phyloP scores from a whole-genome alignment of 2,113 vertebrate genomes.

The Poeciliopsis turrubarensis region DNA sequence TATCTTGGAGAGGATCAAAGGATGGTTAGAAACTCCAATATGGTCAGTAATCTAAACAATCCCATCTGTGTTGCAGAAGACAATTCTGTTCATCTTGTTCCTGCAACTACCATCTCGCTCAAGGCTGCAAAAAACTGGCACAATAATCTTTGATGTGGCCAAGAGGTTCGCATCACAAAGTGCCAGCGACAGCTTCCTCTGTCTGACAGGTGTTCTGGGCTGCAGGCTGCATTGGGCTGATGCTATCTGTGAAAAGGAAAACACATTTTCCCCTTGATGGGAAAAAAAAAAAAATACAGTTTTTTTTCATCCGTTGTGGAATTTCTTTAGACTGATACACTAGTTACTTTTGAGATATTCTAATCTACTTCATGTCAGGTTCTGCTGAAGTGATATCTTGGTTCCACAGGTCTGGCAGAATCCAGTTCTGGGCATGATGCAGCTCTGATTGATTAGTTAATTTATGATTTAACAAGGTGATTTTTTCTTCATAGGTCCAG shows the following conservation, averaged over 20 bases:
- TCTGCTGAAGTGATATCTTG: not conserved
- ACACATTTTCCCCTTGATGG: too few relatives aligned
- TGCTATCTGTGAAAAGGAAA: not conserved
- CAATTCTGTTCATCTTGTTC: not conserved
- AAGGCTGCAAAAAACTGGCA: not conserved
- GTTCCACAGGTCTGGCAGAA: not conserved
- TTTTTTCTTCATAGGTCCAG: not conserved
- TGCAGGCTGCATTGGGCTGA: not conserved
- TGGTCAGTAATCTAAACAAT: too few relatives aligned
- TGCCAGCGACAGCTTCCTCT: too few relatives aligned
- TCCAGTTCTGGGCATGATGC: not conserved
- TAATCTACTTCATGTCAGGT: not conserved
- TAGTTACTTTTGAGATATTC: not conserved
- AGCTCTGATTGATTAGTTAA: not conserved
- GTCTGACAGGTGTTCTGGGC: too few relatives aligned
- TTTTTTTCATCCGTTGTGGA: not conserved
- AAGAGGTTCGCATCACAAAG: not conserved
- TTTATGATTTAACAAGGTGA: not conserved
- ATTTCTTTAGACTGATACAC: not conserved
- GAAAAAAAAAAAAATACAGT: too few relatives aligned
- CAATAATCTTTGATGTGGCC: not conserved
- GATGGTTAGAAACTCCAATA: not conserved
- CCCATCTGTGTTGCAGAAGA: too few relatives aligned
- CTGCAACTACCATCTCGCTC: not conserved
- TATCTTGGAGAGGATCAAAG: too few relatives aligned